These are phyloP conservation scores for Apodemus speciosus DNA, from an alignment of 2,113 vertebrate genomes.

Conservation along the genomic window DNA sequence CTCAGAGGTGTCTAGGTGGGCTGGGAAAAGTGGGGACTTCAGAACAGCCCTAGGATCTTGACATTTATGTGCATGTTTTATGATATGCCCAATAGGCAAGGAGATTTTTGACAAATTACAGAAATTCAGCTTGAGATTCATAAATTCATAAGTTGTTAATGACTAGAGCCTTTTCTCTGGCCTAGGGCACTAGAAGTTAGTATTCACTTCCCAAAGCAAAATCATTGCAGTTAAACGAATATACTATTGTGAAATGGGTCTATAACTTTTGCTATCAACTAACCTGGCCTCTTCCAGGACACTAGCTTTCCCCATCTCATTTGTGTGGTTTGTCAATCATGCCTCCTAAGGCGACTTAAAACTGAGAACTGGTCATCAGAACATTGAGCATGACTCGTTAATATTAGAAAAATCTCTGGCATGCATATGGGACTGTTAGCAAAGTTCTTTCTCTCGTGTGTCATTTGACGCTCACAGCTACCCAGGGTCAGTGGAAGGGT, in stretches of 20 bases:
- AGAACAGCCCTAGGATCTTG: neutral
- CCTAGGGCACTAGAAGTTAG: neutral
- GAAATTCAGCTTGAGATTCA: neutral
- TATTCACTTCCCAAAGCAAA: neutral
- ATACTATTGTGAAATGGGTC: neutral
- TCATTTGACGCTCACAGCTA: neutral
- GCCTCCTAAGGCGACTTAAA: neutral
- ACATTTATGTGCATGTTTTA: neutral
- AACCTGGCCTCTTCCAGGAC: neutral
- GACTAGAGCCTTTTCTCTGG: neutral
- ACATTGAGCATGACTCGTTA: neutral
- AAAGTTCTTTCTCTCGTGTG: conserved; percentile 42
- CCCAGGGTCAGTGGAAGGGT: neutral
- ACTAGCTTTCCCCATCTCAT: neutral
- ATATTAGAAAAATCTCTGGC: neutral
- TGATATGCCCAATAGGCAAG: neutral
- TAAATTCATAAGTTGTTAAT: neutral
- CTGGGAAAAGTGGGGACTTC: neutral
- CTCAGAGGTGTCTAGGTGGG: neutral
- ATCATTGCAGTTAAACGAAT: conserved; percentile 12
- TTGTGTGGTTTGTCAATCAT: fast-evolving
- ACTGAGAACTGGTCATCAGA: neutral
- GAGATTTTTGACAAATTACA: neutral
- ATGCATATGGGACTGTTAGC: neutral
- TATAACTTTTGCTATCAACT: neutral